Conservation (phyloP, 1,140 invertebrate genomes). For the Pachypeltis micranthus region DNA sequence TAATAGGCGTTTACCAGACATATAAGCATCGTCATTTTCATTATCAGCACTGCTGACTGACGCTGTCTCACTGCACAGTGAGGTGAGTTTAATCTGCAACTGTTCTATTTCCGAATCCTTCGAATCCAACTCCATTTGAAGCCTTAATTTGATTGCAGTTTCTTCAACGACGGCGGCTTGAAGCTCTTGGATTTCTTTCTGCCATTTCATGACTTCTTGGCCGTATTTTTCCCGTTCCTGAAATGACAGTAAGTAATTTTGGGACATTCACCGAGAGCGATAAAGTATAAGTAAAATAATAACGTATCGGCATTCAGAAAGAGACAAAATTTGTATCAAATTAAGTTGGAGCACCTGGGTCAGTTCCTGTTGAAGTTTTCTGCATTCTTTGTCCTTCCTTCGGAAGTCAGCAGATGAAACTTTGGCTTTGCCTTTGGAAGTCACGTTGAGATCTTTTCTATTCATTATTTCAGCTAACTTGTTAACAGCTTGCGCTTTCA, state of each 20-base stretch:
- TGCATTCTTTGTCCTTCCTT: slow-evolving; percentile 90
- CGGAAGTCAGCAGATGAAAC: slow-evolving; percentile 62
- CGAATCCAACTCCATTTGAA: slow-evolving; percentile 92
- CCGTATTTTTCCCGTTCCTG: slow-evolving; percentile 83
- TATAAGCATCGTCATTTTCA: slow-evolving; percentile 53
- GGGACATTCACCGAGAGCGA: too few relatives aligned
- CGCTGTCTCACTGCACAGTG: slow-evolving; percentile 70
- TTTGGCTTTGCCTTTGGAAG: slow-evolving; percentile 51
- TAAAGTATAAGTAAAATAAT: too few relatives aligned
- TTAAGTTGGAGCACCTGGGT: slow-evolving; percentile 62
- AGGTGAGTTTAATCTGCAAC: slow-evolving; percentile 65
- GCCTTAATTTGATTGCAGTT: slow-evolving; percentile 52
- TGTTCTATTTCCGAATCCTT: slow-evolving; percentile 94
- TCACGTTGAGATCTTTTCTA: slow-evolving; percentile 60
- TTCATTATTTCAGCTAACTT: slow-evolving; percentile 96
- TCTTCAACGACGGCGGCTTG: slow-evolving; percentile 58
- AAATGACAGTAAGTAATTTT: too few relatives aligned
- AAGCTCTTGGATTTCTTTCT: slow-evolving; percentile 75
- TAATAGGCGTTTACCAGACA: neutral
- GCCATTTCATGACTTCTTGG: slow-evolving; percentile 68
- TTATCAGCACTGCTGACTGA: slow-evolving; percentile 82
- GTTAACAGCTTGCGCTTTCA: slow-evolving; percentile 88
- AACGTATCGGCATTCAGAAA: too few relatives aligned
- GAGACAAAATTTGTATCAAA: too few relatives aligned
- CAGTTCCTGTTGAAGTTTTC: slow-evolving; percentile 90